phyloP scores from a whole-genome alignment of 2,797 vertebrate genomes.

The Parauchenoglanis punctatus region DNA sequence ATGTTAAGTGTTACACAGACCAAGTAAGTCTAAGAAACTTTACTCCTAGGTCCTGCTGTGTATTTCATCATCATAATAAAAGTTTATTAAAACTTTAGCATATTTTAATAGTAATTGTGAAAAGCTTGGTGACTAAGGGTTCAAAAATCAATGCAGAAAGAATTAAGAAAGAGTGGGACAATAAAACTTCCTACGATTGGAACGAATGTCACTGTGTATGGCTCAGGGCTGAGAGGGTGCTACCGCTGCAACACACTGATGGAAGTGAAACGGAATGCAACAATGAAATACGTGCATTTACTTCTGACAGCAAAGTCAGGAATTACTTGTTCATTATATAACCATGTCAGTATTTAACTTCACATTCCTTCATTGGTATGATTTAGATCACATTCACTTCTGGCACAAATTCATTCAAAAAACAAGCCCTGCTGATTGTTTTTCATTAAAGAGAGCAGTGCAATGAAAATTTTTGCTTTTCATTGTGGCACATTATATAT shows the following conservation, averaged over 20 bases:
- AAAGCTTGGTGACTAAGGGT: not conserved
- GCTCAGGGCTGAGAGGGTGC: not conserved
- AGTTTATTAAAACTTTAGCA: not conserved
- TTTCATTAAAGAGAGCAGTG: not conserved
- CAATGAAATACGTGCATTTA: not conserved
- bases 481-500: not conserved
- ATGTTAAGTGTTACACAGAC: not conserved
- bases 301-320: not conserved
- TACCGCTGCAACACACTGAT: not conserved
- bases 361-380: not conserved
- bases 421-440: too few species aligned
- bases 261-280: not conserved
- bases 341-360: not conserved
- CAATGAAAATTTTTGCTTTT: not conserved
- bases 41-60: not conserved
- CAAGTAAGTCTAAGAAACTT: not conserved
- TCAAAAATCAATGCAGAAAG: not conserved
- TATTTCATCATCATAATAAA: not conserved
- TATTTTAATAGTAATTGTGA: not conserved
- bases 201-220: not conserved
- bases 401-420: not conserved
- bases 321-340: conserved; percentile 2
- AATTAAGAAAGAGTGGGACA: not conserved
- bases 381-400: not conserved
- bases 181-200: not conserved